These are phyloP conservation scores for Clivina fossor DNA, from an alignment of 2,888 invertebrate species.

Conservation along the genomic window DNA sequence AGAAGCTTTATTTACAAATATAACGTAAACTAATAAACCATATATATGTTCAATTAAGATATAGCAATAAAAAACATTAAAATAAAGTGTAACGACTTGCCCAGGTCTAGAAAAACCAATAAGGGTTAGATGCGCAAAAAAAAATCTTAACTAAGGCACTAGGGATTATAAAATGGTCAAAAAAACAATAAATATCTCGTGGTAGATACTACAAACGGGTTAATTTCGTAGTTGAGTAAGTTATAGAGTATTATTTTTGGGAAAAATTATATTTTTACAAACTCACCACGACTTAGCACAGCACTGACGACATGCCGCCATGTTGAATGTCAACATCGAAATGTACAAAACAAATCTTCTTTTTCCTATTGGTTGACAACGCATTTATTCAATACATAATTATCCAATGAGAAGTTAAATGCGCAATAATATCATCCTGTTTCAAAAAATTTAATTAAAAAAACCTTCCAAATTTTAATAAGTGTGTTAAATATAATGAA, in stretches of 20 bases:
- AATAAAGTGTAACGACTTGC: conserved; percentile 19
- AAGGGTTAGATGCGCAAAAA: conserved; percentile 34
- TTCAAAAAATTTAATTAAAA: conserved; percentile 30
- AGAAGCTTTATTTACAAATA: background rate
- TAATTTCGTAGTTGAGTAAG: conserved; percentile 26
- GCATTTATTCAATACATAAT: conserved; percentile 35
- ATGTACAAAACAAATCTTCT: conserved; percentile 47
- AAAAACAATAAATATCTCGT: too few species aligned
- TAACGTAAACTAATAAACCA: background rate
- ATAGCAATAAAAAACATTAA: conserved; percentile 25
- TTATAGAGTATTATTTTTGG: conserved; percentile 32
- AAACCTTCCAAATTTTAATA: background rate
- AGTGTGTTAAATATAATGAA: background rate
- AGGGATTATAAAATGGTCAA: conserved; percentile 14
- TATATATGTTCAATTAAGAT: too few species aligned
- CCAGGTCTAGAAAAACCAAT: conserved; percentile 31
- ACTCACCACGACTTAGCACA: conserved; percentile 96
- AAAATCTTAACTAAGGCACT: conserved; percentile 13
- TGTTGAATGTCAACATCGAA: conserved; percentile 79
- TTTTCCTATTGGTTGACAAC: conserved; percentile 30
- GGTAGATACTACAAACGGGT: too few species aligned
- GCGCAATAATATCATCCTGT: conserved; percentile 34
- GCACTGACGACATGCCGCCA: conserved; percentile 96
- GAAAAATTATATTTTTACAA: conserved; percentile 49
- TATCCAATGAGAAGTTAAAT: conserved; percentile 33